Evolutionary conservation across 2,797 vertebrate species (phyloP).

Genomic region (Rhinophrynus dorsalis): DNA sequence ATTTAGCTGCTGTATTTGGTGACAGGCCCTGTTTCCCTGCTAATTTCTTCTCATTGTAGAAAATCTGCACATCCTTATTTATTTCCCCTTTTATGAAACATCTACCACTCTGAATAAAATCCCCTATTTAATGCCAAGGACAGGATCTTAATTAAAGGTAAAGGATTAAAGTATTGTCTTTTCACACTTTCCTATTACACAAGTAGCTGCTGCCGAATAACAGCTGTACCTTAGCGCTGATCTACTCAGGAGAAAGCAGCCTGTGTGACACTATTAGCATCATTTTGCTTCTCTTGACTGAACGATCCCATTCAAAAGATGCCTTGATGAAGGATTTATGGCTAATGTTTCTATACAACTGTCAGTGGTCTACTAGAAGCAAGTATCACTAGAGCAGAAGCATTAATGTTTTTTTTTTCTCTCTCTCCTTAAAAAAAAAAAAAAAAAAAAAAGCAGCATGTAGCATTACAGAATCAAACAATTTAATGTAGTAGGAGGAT

Average conservation of each 20-base stretch:
- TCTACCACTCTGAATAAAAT: too few relatives aligned
- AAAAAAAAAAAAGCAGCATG: constrained; percentile 31
- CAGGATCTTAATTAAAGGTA: too few relatives aligned
- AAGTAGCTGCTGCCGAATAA: neutral
- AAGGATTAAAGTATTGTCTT: neutral
- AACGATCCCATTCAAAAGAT: neutral
- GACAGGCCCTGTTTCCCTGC: too few relatives aligned
- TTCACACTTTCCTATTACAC: too few relatives aligned
- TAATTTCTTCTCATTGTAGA: too few relatives aligned
- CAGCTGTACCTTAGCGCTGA: neutral
- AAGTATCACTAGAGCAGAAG: neutral
- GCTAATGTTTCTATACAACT: neutral
- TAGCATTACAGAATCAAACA: constrained; percentile 52
- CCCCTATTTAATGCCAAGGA: too few relatives aligned
- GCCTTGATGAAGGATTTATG: constrained; percentile 1
- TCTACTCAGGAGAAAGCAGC: neutral
- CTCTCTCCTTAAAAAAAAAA: too few relatives aligned
- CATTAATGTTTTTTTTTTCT: too few relatives aligned
- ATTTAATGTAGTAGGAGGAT: constrained; percentile 64
- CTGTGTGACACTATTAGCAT: constrained; percentile 2
- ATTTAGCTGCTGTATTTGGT: too few relatives aligned
- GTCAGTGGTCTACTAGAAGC: constrained; percentile 3
- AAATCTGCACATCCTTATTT: too few relatives aligned
- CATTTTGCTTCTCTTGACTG: neutral
- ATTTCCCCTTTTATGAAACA: too few relatives aligned